Evolutionary conservation across 2,113 vertebrate genomes (phyloP), one percentile per base, ranked within the genome.

Genomic region (Colinus virginianus): DNA sequence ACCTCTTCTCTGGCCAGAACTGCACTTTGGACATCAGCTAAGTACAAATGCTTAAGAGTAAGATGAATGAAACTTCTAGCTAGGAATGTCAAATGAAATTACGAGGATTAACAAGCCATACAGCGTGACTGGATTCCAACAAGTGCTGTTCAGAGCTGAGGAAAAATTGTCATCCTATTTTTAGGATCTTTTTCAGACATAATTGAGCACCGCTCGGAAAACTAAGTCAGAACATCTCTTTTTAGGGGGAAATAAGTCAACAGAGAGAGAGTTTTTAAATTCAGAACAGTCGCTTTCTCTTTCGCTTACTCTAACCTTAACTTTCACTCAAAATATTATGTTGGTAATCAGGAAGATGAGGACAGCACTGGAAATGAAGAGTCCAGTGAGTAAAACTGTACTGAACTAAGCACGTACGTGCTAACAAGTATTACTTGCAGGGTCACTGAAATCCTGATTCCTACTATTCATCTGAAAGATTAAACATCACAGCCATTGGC

Each of bases 1-100:
- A 26, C 4, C 16, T 42, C 45, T 64, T 16, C 40, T 46, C 43
- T 3, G 6, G 30, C 17, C 59, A 58, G 79, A 46, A 16, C 30
- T 21, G 26, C 36, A 38, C 9, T 58, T 72, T 43, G 62, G 40
- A 71, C 28, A 40, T 6, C 66, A 77, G n/a, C 48, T 79, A 28
- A 43, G 58, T 26, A 26, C 10, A 53, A 53, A 38, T 4, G 8
- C 1, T 0, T 2, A 42, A 67, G 49, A 77, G 10, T 7, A 38
- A 88, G 21, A 51, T 0, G 40, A 4, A 1, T 15, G 62, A 72
- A 5, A 74, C 26, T 59, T 58, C 53, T 23, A 30, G n/a, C n/a
- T 55, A 48, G 58, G 40, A 49, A 46, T 2, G 14, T 11, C 38
- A 69, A 40, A 38, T 58, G 20, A 30, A 63, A 26, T 38, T n/a